Conservation (phyloP, 2,888 invertebrate species). For the Trypoxylon attenuatum region DNA sequence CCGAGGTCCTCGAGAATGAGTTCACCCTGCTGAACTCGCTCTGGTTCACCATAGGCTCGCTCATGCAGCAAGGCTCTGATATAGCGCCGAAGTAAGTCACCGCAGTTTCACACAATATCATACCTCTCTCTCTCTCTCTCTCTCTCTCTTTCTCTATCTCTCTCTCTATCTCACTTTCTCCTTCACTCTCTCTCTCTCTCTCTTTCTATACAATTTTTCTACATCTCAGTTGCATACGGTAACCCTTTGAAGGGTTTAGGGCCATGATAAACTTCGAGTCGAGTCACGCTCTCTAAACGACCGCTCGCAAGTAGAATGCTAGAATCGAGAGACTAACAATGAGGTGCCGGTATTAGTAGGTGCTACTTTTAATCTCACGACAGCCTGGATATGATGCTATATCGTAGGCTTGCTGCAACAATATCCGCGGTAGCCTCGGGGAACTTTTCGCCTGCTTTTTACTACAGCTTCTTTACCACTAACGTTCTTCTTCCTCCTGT, state of each 20-base stretch:
- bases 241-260: too few species aligned
- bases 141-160: background rate
- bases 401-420: constrained; percentile 72
- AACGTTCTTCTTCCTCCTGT: background rate
- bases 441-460: constrained; percentile 39
- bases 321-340: constrained; percentile 8
- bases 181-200: background rate
- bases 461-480: constrained; percentile 24
- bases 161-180: background rate
- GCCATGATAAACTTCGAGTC: background rate
- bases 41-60: constrained; percentile 95
- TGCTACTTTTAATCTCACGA: constrained; percentile 35
- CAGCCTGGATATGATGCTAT: constrained; percentile 62
- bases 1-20: constrained; percentile 91
- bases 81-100: constrained; percentile 90
- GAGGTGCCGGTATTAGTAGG: constrained; percentile 33
- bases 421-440: constrained; percentile 52
- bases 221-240: too few species aligned
- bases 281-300: constrained; percentile 5
- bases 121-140: background rate
- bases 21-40: constrained; percentile 93
- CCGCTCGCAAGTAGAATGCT: background rate
- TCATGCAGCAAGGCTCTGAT: constrained; percentile 95
- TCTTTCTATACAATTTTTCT: background rate
- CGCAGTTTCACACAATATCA: constrained; percentile 11